These are phyloP conservation scores for Drosophila monieri DNA, from an alignment of 2,888 invertebrate species.

Conservation along the genomic window DNA sequence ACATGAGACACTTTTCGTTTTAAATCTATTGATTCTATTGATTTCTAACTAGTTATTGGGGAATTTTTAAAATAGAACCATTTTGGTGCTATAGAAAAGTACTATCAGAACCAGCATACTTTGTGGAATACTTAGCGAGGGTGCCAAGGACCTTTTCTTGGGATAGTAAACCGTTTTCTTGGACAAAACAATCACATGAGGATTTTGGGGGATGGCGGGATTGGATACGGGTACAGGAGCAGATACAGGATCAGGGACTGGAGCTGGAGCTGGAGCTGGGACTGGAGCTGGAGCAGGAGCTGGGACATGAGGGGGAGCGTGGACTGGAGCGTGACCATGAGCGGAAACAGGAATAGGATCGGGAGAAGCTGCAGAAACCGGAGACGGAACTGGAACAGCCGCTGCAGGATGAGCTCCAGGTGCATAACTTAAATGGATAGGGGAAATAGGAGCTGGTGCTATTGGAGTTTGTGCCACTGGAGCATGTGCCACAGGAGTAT, in stretches of 20 bases:
- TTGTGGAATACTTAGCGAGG: slow-evolving; percentile 12
- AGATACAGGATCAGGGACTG: slow-evolving; percentile 6
- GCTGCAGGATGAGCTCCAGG: not conserved
- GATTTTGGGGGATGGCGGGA: slow-evolving; percentile 1
- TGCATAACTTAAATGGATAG: not conserved
- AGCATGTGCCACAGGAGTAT: slow-evolving; percentile 8
- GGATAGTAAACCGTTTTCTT: slow-evolving; percentile 37
- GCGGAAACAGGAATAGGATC: slow-evolving; percentile 5
- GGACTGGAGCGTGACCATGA: not conserved
- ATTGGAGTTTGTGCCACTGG: slow-evolving; percentile 8
- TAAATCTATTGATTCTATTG: not conserved
- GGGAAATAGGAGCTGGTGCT: slow-evolving; percentile 4
- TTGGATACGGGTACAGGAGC: slow-evolving; percentile 7
- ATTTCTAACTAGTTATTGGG: not conserved
- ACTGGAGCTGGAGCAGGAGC: not conserved
- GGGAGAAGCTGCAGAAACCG: not conserved
- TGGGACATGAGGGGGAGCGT: not conserved
- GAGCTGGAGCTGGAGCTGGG: not conserved
- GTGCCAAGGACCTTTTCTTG: slow-evolving; percentile 23
- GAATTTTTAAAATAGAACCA: slow-evolving; percentile 3
- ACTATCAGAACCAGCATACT: slow-evolving; percentile 15
- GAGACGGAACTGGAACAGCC: not conserved
- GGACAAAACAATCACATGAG: slow-evolving; percentile 37
- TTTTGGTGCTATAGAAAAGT: slow-evolving; percentile 18
- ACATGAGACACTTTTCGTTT: not conserved